Evolutionary conservation across 2,113 vertebrate species (phyloP).

Genomic region (Gymnogyps californianus): DNA sequence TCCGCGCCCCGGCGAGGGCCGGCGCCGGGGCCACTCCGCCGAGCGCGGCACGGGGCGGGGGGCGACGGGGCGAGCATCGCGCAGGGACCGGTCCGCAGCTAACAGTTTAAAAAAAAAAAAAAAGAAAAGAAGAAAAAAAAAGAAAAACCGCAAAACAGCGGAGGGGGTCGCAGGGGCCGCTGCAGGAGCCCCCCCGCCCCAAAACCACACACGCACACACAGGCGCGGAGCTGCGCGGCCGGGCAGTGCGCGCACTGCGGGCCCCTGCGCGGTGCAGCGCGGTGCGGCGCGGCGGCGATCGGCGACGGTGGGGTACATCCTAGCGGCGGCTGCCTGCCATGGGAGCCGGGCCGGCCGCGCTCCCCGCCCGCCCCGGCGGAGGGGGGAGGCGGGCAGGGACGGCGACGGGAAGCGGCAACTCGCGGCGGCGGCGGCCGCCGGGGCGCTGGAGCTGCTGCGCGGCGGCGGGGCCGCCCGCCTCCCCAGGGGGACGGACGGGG

Average conservation of each 20-base stretch:
- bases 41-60: background rate
- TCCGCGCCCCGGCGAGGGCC: background rate
- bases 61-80: background rate
- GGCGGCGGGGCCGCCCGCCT: background rate
- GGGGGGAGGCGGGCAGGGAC: background rate
- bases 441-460: background rate
- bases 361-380: background rate
- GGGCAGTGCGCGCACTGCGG: background rate
- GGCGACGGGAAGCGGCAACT: background rate
- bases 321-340: slow-evolving; percentile 77
- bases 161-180: background rate
- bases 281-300: slow-evolving; percentile 1
- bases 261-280: background rate
- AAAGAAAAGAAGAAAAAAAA: background rate
- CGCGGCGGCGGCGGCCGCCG: background rate
- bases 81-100: background rate
- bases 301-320: slow-evolving; percentile 82
- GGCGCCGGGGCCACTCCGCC: background rate
- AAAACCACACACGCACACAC: background rate
- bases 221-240: background rate
- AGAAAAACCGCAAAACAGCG: too few species aligned
- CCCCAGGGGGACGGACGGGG: background rate
- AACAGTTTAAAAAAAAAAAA: background rate
- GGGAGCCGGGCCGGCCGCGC: background rate
- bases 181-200: background rate